Base-by-base conservation (phyloP, 2,797 vertebrate genomes). In the Macrochelys suwanniensis region DNA sequence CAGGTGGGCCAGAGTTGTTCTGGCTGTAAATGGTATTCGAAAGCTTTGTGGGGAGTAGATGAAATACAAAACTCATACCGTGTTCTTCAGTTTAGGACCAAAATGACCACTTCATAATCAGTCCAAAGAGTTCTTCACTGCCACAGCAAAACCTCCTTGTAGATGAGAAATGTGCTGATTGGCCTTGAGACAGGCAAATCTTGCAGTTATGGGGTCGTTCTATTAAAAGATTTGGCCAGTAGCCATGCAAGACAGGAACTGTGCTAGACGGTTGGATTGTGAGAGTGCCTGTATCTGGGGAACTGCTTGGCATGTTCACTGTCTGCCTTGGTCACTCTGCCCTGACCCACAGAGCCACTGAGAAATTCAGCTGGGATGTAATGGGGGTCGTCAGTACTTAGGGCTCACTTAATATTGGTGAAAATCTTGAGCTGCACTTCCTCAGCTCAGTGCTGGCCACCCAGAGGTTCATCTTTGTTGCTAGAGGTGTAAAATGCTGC, bases 191-290 rank as follows among this genome's bases (percentile, higher is more conserved):
- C 37, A 56, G 80, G 76, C 57, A 80, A 79, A 54, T 92, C 90
- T 95, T 68, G 82, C n/a, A 45, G 7, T 0, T 0, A 12, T 17
- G 1, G 17, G 28, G 86, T 21, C 2, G 7, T 84, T 93, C 37
- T 96, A 95, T 95, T 93, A 89, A 96, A 89, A 93, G 88, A 50
- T 82, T 91, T 95, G 96, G 95, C 86, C 89, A 51, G 53, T 37
- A 83, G 90, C 84, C 49, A 45, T 85, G 79, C 82, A 0, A 68
- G 81, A 88, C 0, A 13, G 49, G 87, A 87, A 50, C 74, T 91
- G 7, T 45, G 61, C 80, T 71, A 92, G 54, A 45, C 65, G 76
- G 57, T 16, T 33, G 79, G 0, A 3, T 26, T 23, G 80, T 54
- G 93, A 85, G 92, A 84, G 77, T 50, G 2, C 8, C 49, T 37